Conservation (phyloP, 2,797 vertebrate species). For the Urophycis tenuis region DNA sequence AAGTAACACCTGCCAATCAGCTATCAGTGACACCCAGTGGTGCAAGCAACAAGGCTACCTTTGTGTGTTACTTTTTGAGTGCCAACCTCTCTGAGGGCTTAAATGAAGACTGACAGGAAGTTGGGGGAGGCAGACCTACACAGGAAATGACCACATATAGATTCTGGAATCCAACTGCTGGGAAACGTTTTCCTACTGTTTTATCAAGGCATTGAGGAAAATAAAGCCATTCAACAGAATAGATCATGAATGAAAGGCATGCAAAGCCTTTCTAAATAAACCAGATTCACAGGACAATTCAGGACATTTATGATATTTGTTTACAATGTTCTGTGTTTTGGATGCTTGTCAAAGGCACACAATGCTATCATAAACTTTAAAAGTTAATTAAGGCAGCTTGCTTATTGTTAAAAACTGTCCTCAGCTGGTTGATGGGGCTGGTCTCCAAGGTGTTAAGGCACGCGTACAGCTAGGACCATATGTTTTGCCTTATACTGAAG, state of each 20-base stretch:
- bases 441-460: constrained; percentile 29
- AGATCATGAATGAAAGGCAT: constrained; percentile 25
- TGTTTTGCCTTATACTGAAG: constrained; percentile 26
- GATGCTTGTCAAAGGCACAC: constrained; percentile 28
- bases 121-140: constrained; percentile 66
- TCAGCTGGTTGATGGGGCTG: constrained; percentile 35
- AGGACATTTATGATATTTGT: constrained; percentile 27
- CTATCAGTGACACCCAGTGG: constrained; percentile 60
- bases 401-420: constrained; percentile 28
- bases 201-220: constrained; percentile 41
- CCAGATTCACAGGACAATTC: not conserved
- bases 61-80: constrained; percentile 67
- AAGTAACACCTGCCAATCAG: constrained; percentile 73
- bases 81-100: constrained; percentile 70
- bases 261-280: not conserved
- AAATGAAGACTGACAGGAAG: constrained; percentile 83
- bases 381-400: constrained; percentile 19
- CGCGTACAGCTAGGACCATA: not conserved
- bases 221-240: constrained; percentile 27
- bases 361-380: constrained; percentile 19
- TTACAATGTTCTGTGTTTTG: constrained; percentile 26
- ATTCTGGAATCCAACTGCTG: constrained; percentile 71
- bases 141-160: constrained; percentile 76
- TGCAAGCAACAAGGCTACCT: constrained; percentile 74
- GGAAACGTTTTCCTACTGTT: constrained; percentile 63